Conservation (phyloP, 2,113 vertebrate species). For the Heliornis fulica region DNA sequence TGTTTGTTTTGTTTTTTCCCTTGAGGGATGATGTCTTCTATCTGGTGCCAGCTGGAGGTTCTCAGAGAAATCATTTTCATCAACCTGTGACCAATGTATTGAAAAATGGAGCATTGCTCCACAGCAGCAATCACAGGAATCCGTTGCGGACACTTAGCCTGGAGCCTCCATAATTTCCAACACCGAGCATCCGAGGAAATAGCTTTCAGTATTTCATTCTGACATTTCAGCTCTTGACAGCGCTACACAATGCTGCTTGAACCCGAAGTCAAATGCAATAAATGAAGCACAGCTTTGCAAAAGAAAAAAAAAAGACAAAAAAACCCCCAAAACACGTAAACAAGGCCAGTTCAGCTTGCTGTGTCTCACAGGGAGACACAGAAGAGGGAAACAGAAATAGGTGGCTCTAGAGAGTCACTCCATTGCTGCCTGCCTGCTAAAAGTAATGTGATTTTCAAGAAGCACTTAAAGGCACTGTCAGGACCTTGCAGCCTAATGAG, state of each 20-base stretch:
- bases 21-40: neutral
- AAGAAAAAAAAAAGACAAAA: neutral
- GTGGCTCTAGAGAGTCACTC: neutral
- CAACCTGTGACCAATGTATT: neutral
- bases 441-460: neutral
- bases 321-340: neutral
- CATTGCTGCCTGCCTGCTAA: neutral
- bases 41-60: neutral
- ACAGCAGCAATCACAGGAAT: neutral
- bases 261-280: neutral
- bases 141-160: neutral
- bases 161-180: constrained; percentile 32
- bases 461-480: neutral
- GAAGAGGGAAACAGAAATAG: neutral
- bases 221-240: neutral
- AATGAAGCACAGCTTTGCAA: neutral
- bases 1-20: neutral
- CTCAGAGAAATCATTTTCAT: constrained; percentile 13
- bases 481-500: neutral
- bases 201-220: constrained; percentile 27
- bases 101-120: neutral
- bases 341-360: neutral
- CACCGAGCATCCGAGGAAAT: neutral
- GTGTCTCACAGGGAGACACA: neutral
- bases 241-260: neutral